These are phyloP conservation scores for Rynchops niger DNA, from an alignment of 2,113 vertebrate genomes.

Conservation along the genomic window DNA sequence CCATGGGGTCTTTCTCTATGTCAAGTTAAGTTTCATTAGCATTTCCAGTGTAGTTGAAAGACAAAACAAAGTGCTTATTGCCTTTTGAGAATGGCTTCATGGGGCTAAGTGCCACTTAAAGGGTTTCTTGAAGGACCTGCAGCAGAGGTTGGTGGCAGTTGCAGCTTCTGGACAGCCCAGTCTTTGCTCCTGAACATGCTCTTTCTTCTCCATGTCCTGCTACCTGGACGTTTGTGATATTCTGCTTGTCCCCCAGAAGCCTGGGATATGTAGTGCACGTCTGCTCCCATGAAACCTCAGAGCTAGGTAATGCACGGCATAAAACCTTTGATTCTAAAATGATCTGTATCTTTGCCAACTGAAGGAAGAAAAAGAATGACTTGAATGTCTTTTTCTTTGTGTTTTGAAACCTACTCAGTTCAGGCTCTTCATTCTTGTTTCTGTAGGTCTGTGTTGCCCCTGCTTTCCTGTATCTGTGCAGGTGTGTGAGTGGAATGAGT, in stretches of 20 bases:
- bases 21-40: not conserved
- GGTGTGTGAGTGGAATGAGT: not conserved
- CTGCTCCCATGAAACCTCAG: not conserved
- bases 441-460: not conserved
- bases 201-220: not conserved
- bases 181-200: not conserved
- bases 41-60: not conserved
- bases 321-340: not conserved
- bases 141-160: not conserved
- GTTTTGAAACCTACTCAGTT: not conserved
- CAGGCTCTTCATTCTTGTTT: not conserved
- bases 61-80: not conserved
- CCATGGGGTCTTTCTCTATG: not conserved
- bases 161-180: not conserved
- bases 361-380: not conserved
- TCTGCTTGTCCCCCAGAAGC: not conserved
- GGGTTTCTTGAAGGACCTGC: not conserved
- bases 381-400: not conserved
- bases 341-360: not conserved
- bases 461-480: not conserved
- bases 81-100: not conserved
- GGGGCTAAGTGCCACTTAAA: not conserved
- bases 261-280: fast-evolving
- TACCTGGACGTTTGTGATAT: fast-evolving
- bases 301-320: not conserved